Conservation (phyloP, 2,113 vertebrate genomes). For the Vidua chalybeata region DNA sequence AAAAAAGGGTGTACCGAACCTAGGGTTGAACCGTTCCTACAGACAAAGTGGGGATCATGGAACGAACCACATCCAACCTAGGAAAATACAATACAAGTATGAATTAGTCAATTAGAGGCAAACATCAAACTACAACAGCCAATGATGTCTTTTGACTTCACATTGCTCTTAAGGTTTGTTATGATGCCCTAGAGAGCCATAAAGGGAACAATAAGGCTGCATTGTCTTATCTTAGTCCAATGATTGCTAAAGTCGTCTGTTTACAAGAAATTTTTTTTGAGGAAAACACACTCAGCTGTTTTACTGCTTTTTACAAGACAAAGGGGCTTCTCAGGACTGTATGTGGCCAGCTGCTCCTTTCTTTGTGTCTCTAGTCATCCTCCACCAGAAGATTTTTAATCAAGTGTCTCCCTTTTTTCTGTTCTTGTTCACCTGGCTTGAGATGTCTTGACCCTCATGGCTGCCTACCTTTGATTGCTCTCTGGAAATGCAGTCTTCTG, state of each 20-base stretch:
- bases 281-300: rapidly evolving
- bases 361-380: not conserved
- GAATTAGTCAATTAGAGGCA: no score
- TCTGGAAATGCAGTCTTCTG: not conserved
- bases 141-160: not conserved
- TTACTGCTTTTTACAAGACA: not conserved
- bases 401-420: not conserved
- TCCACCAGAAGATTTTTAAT: not conserved
- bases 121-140: no score
- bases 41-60: no score
- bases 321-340: not conserved
- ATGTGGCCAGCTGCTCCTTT: not conserved
- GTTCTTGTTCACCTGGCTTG: not conserved
- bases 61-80: no score
- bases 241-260: not conserved
- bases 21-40: no score
- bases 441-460: not conserved
- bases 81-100: no score
- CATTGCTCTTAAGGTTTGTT: not conserved
- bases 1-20: no score
- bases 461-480: not conserved
- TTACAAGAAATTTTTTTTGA: not conserved
- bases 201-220: not conserved
- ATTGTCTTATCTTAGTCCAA: not conserved
- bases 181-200: not conserved